Evolutionary conservation across 2,888 invertebrate genomes (phyloP).

Genomic region (Hirtodrosophila trivittata): DNA sequence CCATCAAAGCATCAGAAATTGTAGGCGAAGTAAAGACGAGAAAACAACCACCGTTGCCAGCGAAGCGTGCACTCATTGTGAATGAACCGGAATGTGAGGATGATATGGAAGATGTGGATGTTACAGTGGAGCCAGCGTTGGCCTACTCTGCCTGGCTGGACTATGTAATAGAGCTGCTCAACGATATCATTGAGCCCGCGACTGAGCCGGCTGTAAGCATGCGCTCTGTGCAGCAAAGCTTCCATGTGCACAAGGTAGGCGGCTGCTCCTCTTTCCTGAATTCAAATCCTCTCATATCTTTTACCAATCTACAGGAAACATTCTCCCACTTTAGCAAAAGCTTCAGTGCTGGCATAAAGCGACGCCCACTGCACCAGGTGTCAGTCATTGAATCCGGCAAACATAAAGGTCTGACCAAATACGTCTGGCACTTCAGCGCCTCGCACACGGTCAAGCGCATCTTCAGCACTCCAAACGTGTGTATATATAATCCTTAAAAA

Average conservation of each 20-base stretch:
- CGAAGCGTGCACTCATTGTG: slow-evolving; percentile 70
- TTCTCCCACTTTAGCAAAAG: slow-evolving; percentile 89
- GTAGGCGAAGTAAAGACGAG: slow-evolving; percentile 65
- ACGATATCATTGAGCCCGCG: slow-evolving; percentile 87
- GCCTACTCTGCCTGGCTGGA: slow-evolving; percentile 89
- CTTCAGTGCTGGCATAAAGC: slow-evolving; percentile 87
- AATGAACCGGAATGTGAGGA: slow-evolving; percentile 36
- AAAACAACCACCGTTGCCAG: slow-evolving; percentile 66
- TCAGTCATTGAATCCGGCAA: slow-evolving; percentile 87
- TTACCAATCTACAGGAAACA: slow-evolving; percentile 85
- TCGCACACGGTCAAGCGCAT: slow-evolving; percentile 89
- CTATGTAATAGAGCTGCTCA: slow-evolving; percentile 90
- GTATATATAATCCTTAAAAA: slow-evolving; percentile 2
- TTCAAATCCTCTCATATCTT: neutral
- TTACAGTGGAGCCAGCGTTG: slow-evolving; percentile 66
- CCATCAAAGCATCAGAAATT: slow-evolving; percentile 65
- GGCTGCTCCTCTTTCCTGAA: too few relatives aligned
- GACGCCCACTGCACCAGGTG: slow-evolving; percentile 87
- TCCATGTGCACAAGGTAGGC: slow-evolving; percentile 88
- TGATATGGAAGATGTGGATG: slow-evolving; percentile 20
- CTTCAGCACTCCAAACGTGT: slow-evolving; percentile 86
- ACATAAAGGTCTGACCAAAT: slow-evolving; percentile 88
- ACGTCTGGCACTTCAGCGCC: slow-evolving; percentile 89
- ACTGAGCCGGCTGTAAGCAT: slow-evolving; percentile 7
- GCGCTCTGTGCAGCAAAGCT: slow-evolving; percentile 86